Base-by-base conservation (phyloP, 2,888 invertebrate genomes). In the Scaeva pyrastri region DNA sequence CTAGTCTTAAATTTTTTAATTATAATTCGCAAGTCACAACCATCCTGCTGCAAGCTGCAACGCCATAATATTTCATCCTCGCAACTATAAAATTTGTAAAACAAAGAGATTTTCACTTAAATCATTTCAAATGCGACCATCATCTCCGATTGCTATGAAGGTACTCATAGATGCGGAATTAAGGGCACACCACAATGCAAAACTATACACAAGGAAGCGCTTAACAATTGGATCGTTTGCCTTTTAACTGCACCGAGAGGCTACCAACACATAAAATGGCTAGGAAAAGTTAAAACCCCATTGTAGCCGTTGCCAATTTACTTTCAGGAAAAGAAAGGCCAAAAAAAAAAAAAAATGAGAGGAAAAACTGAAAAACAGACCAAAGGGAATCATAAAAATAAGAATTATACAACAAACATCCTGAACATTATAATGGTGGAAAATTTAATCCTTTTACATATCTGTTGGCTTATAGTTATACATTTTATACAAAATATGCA, bases 221-320 rank as follows among this genome's bases (percentile, higher is more conserved):
- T 45, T 48, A 31, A 66, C 66, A 66, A 31, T 48, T 48, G 64
- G 8, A 64, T 48, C 31, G 48, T 66, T 66, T 66, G 66, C 66
- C 66, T 52, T 68, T 82, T 66, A 77, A 66, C 52, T 45, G 39
- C 6, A 6, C n/a, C n/a, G 2, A 11, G 8, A 31, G 5, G 5
- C 31, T 31, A 31, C 16, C 6, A 70, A 14, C 7, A 12, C n/a
- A 52, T 43, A 77, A 71, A 82, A 76, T 58, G 43, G 50, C 62
- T 66, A 19, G 23, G 23, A 19, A 26, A 79, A 79, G 48, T 68
- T 66, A 16, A 73, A 79, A 50, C 39, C 66, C 39, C 52, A 31
- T 60, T 45, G 43, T 23, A 76, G 52, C 77, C 71, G 72, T 77
- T 82, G 76, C 76, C 72, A 82, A 77, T 72, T 76, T 52, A 81